Base-by-base conservation (phyloP, 2,888 invertebrate genomes). In the Pecten maximus region DNA sequence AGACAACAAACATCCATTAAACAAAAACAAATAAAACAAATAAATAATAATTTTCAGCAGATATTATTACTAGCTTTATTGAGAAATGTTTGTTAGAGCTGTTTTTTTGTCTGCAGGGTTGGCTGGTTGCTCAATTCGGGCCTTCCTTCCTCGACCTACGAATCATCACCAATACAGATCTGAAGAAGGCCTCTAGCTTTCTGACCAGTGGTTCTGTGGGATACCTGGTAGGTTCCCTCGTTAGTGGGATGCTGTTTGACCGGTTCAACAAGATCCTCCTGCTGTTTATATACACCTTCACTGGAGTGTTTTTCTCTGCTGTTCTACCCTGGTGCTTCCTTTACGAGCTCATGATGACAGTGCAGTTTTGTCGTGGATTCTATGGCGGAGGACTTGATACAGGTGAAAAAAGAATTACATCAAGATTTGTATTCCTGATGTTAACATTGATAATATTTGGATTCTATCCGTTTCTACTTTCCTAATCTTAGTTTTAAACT, bases 81-180 rank as follows among this genome's bases (percentile, higher is more conserved):
- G 44, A 44, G 50, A 54, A 23, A 54, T 54, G 19, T 54, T 54
- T 54, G 23, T 54, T 19, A 54, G 15, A 12, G 15, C 23, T 54
- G 50, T 54, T 19, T 54, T 4, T 16, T 87, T 87, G 12, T 87
- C 15, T 93, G 15, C 92, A 97, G 97, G 97, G 97, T n/a, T 92
- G 96, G 54, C 94, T 95, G 60, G 92, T 96, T 90, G 95, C 96
- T 6, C 94, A 96, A 87, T 95, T 96, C 39, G 97, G 97, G 15
- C 97, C 97, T 12, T 96, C 97, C 6, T 94, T 97, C 86, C 94
- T 95, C 0, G 96, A 96, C 92, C 94, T 97, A 15, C 93, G 94
- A 88, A 92, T 95, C n/a, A 94, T 96, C 39, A 94, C 95, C 2
- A 92, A 95, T 89, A 93, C 95, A 39, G 92, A 94, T 44, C 92